Conservation (phyloP, 2,113 vertebrate genomes). For the Morone saxatilis region DNA sequence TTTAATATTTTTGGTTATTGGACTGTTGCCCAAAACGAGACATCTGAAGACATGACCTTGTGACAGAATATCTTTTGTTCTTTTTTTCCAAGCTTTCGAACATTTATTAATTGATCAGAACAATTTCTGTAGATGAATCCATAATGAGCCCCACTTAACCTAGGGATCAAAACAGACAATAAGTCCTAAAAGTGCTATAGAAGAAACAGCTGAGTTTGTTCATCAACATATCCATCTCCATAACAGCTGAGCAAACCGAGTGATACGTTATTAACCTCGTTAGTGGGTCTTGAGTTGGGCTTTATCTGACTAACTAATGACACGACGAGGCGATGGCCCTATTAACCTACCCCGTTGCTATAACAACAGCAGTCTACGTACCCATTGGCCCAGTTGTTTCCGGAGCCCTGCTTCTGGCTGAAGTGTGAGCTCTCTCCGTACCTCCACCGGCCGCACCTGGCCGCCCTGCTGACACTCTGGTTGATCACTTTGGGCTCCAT, state of each 20-base stretch:
- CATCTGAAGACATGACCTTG: neutral
- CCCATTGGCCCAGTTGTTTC: constrained; percentile 99
- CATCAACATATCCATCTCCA: neutral
- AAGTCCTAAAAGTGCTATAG: no score
- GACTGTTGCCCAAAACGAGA: neutral
- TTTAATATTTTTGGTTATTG: neutral
- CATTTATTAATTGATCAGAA: no score
- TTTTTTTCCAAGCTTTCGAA: no score
- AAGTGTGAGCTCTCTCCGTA: constrained; percentile 87
- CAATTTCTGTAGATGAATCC: no score
- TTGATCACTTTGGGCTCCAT: constrained; percentile 98
- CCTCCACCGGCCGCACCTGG: constrained; percentile 88
- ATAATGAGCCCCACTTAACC: no score
- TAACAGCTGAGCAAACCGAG: neutral
- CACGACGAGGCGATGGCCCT: neutral
- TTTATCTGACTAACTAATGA: neutral
- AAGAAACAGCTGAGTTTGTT: neutral
- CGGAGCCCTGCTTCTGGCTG: constrained; percentile 95
- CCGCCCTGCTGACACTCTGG: constrained; percentile 86
- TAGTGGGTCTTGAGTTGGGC: neutral
- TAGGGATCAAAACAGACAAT: no score
- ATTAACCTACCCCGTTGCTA: no score
- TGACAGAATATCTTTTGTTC: neutral
- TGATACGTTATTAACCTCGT: neutral
- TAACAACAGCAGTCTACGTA: constrained; percentile 66